phyloP scores from a whole-genome alignment of 2,113 vertebrate species.

The Phalacrocorax aristotelis region DNA sequence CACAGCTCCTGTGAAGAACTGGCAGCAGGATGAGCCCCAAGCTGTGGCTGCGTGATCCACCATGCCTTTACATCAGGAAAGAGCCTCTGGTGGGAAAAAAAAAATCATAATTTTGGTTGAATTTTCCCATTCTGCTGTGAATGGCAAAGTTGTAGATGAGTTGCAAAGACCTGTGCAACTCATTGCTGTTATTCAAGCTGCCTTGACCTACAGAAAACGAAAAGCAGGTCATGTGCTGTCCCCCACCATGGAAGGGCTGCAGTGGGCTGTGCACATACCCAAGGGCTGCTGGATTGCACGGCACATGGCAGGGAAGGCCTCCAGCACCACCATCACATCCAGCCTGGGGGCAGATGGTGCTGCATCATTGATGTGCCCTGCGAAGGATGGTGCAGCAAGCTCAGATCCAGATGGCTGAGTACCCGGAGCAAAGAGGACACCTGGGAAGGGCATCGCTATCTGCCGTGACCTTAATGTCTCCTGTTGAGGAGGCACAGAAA shows the following conservation, averaged over 20 bases:
- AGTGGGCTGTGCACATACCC: background rate
- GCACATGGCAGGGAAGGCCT: rapidly evolving
- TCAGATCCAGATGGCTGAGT: background rate
- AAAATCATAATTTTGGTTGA: background rate
- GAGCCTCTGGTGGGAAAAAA: background rate
- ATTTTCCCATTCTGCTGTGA: background rate
- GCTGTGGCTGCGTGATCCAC: background rate
- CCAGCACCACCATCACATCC: rapidly evolving
- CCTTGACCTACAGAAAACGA: background rate
- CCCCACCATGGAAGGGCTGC: rapidly evolving
- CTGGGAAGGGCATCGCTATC: background rate
- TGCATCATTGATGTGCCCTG: background rate
- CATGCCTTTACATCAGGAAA: background rate
- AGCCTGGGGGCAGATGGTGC: background rate
- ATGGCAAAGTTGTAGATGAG: background rate
- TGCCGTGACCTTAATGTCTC: background rate
- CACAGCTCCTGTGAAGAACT: background rate
- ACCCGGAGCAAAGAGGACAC: background rate
- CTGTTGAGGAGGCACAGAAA: background rate
- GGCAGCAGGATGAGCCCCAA: background rate
- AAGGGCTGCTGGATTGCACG: rapidly evolving
- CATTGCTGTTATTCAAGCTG: background rate
- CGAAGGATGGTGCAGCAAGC: background rate
- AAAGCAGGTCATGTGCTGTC: background rate
- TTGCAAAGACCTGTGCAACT: background rate